Evolutionary conservation across 35 echinoderm and acorn worm species (phyloP), one percentile per base, ranked within the genome.

Genomic region (Stichopus chloronotus): DNA sequence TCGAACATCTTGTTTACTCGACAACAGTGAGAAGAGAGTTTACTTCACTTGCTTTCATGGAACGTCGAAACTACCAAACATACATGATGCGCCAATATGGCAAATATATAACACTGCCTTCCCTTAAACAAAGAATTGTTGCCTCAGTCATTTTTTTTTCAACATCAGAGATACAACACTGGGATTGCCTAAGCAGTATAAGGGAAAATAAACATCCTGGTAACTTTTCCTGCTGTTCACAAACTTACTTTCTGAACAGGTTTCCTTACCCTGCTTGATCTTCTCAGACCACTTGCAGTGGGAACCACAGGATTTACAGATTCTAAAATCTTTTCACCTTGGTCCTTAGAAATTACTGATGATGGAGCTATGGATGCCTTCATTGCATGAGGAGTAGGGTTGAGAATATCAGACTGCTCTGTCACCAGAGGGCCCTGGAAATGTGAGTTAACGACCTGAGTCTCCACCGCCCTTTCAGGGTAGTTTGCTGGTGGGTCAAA

Each of bases 241-340:
- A 87, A 87, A 68, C 21, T 68, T 68, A 65, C 10, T 59, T 87
- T 87, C 25, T 87, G 84, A 4, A 59, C 55, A 60, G 56, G 84
- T 87, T 87, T 58, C 25, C 2, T 58, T 6, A 58, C 84, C 21
- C 6, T 87, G 7, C 0, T 59, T 9, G 84, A 87, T 21, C 59
- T 60, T 8, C 84, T 59, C 5, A 87, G n/a, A 87, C 56, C 56
- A 58, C 59, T 87, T 58, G 0, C 84, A 24, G 7, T n/a, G n/a
- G n/a, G n/a, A n/a, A n/a, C n/a, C n/a, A n/a, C n/a, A n/a, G n/a
- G n/a, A n/a, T n/a, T n/a, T n/a, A n/a, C n/a, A n/a, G n/a, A n/a
- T n/a, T n/a, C n/a, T n/a, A n/a, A 52, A 16, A 53, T 43, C 43
- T 14, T 8, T 82, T 43, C 43, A 8, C 43, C 80, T 55, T 13